Percentiles rank a stretch among this genome's conserved stretches.
phyloP scores from a whole-genome alignment of 2,797 vertebrate species.

The Champsocephalus esox region DNA sequence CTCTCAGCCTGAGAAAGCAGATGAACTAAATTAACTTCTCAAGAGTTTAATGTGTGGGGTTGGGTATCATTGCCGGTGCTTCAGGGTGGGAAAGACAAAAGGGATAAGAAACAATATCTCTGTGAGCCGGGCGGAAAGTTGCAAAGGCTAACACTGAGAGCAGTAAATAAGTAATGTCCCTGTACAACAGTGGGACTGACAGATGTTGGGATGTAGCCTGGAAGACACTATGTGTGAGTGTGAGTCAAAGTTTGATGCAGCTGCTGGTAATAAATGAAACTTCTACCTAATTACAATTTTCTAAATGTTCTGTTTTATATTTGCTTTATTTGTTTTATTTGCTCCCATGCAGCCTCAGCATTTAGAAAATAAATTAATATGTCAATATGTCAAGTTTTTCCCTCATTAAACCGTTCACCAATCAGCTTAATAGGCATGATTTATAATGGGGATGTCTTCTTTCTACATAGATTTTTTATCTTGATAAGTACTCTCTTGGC shows the following conservation, averaged over 20 bases:
- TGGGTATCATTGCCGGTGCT: constrained; percentile 55
- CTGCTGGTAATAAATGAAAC: constrained; percentile 21
- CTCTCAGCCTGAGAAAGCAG: constrained; percentile 41
- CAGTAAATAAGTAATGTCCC: constrained; percentile 63
- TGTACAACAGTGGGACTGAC: constrained; percentile 41
- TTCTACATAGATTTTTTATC: neutral
- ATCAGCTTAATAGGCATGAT: neutral
- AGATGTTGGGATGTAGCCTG: constrained; percentile 37
- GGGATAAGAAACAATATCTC: constrained; percentile 55
- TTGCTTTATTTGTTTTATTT: constrained; percentile 35
- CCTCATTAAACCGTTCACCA: neutral
- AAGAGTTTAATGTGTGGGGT: constrained; percentile 44
- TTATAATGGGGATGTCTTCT: neutral
- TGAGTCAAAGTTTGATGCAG: constrained; percentile 19
- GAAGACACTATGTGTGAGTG: neutral
- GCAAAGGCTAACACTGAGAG: constrained; percentile 52
- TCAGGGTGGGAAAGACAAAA: constrained; percentile 36
- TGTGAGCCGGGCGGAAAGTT: constrained; percentile 45
- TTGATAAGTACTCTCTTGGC: neutral
- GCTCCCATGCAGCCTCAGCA: constrained; percentile 33
- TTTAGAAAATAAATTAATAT: constrained; percentile 28
- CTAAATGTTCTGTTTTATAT: constrained; percentile 44
- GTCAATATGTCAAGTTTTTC: too few species aligned
- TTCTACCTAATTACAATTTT: constrained; percentile 31
- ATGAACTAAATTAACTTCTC: constrained; percentile 37